phyloP scores from a whole-genome alignment of 2,888 invertebrate species.

The Pterobdella sp. region DNA sequence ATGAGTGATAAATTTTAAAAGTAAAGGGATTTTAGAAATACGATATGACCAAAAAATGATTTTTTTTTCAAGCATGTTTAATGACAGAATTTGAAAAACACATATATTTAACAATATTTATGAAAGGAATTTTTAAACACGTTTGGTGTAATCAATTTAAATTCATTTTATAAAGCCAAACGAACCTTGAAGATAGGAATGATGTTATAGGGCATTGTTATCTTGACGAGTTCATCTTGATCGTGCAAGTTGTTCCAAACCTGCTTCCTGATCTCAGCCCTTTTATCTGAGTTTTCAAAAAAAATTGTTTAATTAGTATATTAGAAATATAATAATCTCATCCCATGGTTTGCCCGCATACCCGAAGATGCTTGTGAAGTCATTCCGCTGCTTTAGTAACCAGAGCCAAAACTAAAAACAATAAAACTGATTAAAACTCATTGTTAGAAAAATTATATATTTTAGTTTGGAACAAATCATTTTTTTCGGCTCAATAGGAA shows the following conservation, averaged over 20 bases:
- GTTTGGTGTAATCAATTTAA: too few species aligned
- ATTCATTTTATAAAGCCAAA: too few species aligned
- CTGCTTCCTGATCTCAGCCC: slow-evolving; percentile 20
- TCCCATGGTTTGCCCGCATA: not conserved
- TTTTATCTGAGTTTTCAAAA: slow-evolving; percentile 1
- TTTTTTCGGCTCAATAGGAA: not conserved
- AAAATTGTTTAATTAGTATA: not conserved
- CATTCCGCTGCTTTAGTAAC: not conserved
- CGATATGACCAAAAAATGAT: too few species aligned
- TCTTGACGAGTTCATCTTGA: slow-evolving; percentile 14
- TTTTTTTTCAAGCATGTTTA: too few species aligned
- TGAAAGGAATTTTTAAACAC: too few species aligned
- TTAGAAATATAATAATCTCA: not conserved
- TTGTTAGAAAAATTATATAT: not conserved
- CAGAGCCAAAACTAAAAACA: not conserved
- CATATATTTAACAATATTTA: too few species aligned
- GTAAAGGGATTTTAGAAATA: too few species aligned
- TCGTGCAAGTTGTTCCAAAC: slow-evolving; percentile 26
- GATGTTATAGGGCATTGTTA: slow-evolving; percentile 25
- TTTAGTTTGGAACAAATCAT: not conserved
- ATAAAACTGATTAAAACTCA: not conserved
- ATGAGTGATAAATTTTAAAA: not conserved
- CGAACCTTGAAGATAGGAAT: slow-evolving; percentile 23
- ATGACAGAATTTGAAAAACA: too few species aligned
- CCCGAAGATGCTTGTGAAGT: slow-evolving; percentile 2